Percentiles rank a stretch among this genome's conserved stretches.
phyloP scores from a whole-genome alignment of 2,113 vertebrate genomes.

The Eidolon helvum region DNA sequence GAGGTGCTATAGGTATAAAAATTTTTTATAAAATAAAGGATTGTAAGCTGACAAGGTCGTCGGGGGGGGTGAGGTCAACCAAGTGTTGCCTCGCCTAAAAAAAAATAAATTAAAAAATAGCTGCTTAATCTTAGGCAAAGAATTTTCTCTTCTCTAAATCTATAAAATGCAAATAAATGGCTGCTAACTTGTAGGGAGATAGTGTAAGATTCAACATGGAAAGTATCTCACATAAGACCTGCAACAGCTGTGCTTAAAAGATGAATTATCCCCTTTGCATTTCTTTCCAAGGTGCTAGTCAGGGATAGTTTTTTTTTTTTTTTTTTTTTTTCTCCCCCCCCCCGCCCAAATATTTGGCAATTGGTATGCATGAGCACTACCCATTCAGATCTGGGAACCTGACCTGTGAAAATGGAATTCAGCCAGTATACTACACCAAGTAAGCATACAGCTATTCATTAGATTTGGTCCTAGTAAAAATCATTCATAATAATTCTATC shows the following conservation, averaged over 20 bases:
- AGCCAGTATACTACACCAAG: accelerated
- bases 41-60: too few species aligned
- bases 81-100: too few species aligned
- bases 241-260: not conserved
- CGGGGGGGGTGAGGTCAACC: too few species aligned
- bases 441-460: not conserved
- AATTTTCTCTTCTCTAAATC: not conserved
- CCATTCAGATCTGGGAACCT: not conserved
- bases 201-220: not conserved
- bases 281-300: not conserved
- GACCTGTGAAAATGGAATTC: not conserved
- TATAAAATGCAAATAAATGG: not conserved
- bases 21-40: too few species aligned
- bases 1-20: too few species aligned
- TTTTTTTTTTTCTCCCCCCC: too few species aligned
- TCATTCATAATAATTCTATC: not conserved
- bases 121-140: not conserved
- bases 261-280: not conserved
- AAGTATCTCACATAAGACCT: not conserved
- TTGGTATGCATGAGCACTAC: not conserved
- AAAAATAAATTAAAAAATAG: not conserved
- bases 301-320: not conserved
- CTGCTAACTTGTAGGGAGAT: not conserved
- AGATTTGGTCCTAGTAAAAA: not conserved
- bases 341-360: not conserved